Base-by-base conservation (phyloP, 2,888 invertebrate species). In the Tridacna gigas region DNA sequence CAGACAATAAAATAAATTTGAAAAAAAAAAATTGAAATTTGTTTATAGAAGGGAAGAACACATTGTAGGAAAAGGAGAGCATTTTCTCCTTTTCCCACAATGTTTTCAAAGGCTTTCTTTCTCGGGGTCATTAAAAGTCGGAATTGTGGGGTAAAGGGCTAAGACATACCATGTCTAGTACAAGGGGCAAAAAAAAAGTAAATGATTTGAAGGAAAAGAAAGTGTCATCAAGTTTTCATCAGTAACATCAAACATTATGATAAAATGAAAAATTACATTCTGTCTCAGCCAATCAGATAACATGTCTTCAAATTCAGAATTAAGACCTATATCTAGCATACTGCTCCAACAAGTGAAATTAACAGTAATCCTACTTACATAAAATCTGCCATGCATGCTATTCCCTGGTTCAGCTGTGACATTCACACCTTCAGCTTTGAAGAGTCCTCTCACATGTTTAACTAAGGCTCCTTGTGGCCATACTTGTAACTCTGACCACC, bases 371-470 rank as follows among this genome's bases (percentile, higher is more conserved):
- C 9, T 11, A 96, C 97, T 96, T 95, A 98, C 98, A 96, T 98
- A 97, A 95, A 99, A 99, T 90, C 98, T 95, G 61, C 96, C 96
- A 94, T 99, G 98, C 88, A 96, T 96, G 60, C 96, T 95, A 94
- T 97, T 97, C 20, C 97, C 97, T 0, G 99, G 99, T 92, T 97
- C 97, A 0, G 99, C 98, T 22, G 97, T 97, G 83, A 98, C 98
- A 25, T 97, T 96, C 65, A 97, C 96, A 2, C 97, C 97, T 92
- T 96, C 96, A 0, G 98, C 97, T 89, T 96, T 96, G 95, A 97
- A 98, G 60, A 97, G 94, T 77, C 97, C 97, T 77, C 97, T 96
- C 74, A 96, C 96, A 93, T 96, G 96, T 90, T 97, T 97, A 0
- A 97, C 96, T 77, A 97, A 95, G 9, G 97, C 96, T 22, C 97